Percentiles rank a stretch among this genome's conserved stretches.
Conservation (phyloP, 2,113 vertebrate genomes). For the Lagopus muta region DNA sequence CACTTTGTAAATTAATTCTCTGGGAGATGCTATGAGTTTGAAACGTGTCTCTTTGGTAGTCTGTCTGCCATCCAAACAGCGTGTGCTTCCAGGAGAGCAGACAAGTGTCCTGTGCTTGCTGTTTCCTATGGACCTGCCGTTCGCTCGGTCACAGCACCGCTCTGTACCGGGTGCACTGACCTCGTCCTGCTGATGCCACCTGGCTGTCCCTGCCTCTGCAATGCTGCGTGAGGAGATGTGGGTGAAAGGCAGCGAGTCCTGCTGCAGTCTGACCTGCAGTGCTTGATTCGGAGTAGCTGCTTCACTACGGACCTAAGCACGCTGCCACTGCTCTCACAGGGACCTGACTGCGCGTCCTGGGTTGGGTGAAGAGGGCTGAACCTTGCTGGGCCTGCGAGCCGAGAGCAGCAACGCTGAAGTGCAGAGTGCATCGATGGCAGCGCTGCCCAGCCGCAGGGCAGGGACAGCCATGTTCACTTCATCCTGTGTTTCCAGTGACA, state of each 20-base stretch:
- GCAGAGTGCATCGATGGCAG: background rate
- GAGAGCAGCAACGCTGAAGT: too few species aligned
- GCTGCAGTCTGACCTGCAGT: fast-evolving
- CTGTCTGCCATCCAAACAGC: background rate
- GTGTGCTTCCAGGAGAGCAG: background rate
- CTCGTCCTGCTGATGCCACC: background rate
- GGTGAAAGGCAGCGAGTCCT: background rate
- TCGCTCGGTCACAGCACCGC: fast-evolving
- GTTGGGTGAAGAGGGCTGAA: background rate
- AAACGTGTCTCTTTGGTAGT: background rate
- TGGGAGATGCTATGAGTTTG: background rate
- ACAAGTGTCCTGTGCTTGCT: background rate
- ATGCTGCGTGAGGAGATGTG: fast-evolving
- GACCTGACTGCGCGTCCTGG: fast-evolving
- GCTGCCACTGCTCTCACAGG: background rate
- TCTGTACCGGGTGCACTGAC: background rate
- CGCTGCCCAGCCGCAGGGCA: background rate
- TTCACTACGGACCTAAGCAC: background rate
- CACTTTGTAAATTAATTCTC: conserved; percentile 34
- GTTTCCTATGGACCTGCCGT: background rate
- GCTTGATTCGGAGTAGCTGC: background rate
- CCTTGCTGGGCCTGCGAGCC: background rate
- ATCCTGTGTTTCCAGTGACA: background rate
- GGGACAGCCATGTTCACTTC: background rate
- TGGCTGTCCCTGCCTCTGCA: background rate